These are phyloP conservation scores for Schizothorax lantsangensis DNA, from an alignment of 2,797 vertebrate species.

Conservation along the genomic window DNA sequence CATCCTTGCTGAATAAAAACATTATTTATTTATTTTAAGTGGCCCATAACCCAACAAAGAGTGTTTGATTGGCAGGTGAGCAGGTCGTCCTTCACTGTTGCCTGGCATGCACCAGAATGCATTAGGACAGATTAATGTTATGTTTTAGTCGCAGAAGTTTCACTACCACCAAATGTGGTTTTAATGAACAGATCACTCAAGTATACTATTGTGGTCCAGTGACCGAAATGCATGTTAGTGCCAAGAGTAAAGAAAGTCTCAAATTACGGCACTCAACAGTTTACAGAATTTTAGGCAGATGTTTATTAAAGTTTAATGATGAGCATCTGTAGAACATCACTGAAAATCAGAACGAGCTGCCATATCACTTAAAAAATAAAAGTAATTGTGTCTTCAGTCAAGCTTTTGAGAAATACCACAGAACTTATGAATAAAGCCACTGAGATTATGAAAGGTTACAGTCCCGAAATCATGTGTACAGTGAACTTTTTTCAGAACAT, in stretches of 20 bases:
- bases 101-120: background rate
- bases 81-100: background rate
- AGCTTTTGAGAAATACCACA: background rate
- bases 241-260: background rate
- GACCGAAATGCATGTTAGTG: background rate
- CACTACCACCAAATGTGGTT: background rate
- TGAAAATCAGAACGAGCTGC: background rate
- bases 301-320: background rate
- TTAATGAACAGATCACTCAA: background rate
- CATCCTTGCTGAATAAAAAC: background rate
- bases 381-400: background rate
- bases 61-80: background rate
- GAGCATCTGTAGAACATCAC: background rate
- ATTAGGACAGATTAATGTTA: background rate
- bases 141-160: background rate
- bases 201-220: background rate
- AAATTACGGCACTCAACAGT: background rate
- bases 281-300: background rate
- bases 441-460: conserved; percentile 14
- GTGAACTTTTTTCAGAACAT: background rate
- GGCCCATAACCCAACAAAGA: background rate
- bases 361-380: background rate
- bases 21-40: background rate
- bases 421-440: background rate
- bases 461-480: background rate